Conservation (phyloP, 2,888 invertebrate species). For the Metallyticus violacea region DNA sequence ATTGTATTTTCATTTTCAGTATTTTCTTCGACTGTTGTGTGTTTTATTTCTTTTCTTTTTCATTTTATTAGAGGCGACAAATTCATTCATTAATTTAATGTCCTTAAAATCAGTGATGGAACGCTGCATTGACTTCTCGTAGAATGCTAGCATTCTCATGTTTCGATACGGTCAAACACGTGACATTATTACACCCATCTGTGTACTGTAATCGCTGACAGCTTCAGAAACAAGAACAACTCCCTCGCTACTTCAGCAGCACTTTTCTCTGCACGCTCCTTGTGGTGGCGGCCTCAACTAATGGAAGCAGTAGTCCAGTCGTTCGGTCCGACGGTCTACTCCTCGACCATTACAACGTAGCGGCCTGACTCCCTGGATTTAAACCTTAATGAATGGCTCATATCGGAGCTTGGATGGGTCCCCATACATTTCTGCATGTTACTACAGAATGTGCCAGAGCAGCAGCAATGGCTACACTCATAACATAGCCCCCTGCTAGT, state of each 20-base stretch:
- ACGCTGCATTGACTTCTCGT: too few relatives aligned
- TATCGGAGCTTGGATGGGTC: slow-evolving; percentile 31
- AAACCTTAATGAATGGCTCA: slow-evolving; percentile 33
- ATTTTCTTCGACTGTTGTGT: too few relatives aligned
- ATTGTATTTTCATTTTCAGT: too few relatives aligned
- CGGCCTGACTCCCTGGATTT: slow-evolving; percentile 18
- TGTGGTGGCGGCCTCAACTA: slow-evolving; percentile 18
- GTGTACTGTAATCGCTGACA: neutral
- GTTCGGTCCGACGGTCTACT: slow-evolving; percentile 4
- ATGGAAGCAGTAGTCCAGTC: slow-evolving; percentile 18
- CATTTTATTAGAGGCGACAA: too few relatives aligned
- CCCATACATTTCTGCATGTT: slow-evolving; percentile 31
- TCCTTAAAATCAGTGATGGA: too few relatives aligned
- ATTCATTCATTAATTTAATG: too few relatives aligned
- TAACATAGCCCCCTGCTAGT: slow-evolving; percentile 22
- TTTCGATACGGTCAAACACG: neutral
- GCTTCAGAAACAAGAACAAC: neutral
- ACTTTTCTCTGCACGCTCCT: neutral
- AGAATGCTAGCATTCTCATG: too few relatives aligned
- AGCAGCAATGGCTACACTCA: slow-evolving; percentile 22
- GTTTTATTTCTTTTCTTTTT: too few relatives aligned
- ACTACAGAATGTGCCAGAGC: slow-evolving; percentile 8
- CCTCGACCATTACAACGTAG: slow-evolving; percentile 26
- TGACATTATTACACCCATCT: neutral
- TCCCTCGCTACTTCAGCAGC: neutral